These are phyloP conservation scores for Alouatta palliata DNA, from an alignment of 2,113 vertebrate species.

Conservation along the genomic window DNA sequence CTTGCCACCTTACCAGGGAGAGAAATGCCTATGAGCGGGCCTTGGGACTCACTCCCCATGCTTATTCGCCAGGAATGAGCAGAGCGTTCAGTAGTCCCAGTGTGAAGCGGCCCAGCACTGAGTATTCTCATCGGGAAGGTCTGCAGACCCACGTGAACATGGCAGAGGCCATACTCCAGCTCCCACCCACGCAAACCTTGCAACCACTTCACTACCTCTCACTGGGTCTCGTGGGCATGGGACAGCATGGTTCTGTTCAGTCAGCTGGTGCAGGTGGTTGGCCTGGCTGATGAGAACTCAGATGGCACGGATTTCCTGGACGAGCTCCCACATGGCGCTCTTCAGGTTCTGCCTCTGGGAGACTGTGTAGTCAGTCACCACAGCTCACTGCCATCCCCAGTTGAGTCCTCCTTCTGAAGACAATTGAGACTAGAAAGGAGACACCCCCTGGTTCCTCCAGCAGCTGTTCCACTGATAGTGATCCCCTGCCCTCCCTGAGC, in stretches of 20 bases:
- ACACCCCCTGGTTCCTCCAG: too few relatives aligned
- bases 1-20: not conserved
- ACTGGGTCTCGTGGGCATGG: not conserved
- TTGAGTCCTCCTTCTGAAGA: not conserved
- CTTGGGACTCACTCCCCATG: not conserved
- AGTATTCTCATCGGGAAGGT: not conserved
- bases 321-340: not conserved
- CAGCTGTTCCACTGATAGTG: too few relatives aligned
- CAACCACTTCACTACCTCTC: slow-evolving; percentile 77
- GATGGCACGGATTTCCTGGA: not conserved
- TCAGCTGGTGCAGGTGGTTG: slow-evolving; percentile 14
- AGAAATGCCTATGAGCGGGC: not conserved
- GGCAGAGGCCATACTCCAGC: not conserved
- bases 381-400: not conserved
- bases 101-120: not conserved
- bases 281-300: not conserved
- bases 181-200: not conserved
- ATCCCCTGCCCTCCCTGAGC: not conserved
- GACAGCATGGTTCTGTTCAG: not conserved
- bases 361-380: not conserved
- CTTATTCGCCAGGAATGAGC: not conserved
- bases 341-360: fast-evolving
- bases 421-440: not conserved
- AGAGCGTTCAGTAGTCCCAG: not conserved
- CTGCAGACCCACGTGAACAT: not conserved